These are phyloP conservation scores for Rhabdomys pumilio DNA, from an alignment of 2,797 vertebrate species.

Conservation along the genomic window DNA sequence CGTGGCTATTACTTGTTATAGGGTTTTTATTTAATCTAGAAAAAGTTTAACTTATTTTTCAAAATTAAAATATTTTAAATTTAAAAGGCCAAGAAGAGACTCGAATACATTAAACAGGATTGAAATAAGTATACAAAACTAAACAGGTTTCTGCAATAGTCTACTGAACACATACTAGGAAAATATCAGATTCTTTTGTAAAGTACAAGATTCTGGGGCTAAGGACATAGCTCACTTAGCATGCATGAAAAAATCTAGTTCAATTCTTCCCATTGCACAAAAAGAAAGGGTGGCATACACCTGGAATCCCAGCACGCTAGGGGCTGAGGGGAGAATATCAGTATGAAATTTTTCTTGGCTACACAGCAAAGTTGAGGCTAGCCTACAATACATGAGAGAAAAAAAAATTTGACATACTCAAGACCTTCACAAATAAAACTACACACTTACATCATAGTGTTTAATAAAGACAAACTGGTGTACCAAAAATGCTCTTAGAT, in stretches of 20 bases:
- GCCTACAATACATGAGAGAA: neutral
- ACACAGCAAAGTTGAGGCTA: neutral
- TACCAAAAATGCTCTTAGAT: neutral
- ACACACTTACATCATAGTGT: neutral
- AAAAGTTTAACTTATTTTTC: constrained; percentile 22
- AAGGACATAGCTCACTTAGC: neutral
- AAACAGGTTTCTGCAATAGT: neutral
- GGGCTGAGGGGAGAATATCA: neutral
- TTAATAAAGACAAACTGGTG: constrained; percentile 41
- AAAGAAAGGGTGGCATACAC: no score
- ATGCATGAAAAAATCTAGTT: neutral
- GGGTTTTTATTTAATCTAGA: constrained; percentile 28
- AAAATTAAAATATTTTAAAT: constrained; percentile 33
- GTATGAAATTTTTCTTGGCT: neutral
- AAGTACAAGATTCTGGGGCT: neutral
- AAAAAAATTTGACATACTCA: neutral
- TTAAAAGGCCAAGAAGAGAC: constrained; percentile 1
- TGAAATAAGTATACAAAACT: constrained; percentile 57
- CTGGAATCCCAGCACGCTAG: neutral
- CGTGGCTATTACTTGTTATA: neutral
- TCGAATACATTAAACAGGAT: neutral
- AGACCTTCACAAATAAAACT: neutral
- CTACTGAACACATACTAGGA: neutral
- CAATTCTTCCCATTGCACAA: neutral
- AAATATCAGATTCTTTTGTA: neutral